These are phyloP conservation scores for Cataglyphis cursor DNA, from an alignment of 2,888 invertebrate species.

Conservation along the genomic window DNA sequence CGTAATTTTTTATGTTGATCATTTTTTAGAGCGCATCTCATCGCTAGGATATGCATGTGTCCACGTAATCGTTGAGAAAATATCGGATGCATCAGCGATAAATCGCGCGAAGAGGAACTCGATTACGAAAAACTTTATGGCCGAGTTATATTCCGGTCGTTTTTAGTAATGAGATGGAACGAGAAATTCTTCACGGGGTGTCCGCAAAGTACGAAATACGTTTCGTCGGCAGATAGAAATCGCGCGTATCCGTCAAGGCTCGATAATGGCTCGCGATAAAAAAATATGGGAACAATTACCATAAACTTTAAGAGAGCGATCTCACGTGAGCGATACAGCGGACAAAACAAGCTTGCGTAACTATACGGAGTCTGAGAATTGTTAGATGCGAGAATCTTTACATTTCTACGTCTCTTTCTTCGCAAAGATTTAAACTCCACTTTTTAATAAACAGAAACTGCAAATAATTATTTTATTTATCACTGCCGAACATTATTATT, in stretches of 20 bases:
- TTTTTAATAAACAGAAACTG: constrained; percentile 18
- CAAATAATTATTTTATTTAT: constrained; percentile 24
- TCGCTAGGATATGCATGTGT: not conserved
- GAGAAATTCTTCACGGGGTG: constrained; percentile 40
- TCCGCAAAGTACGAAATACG: not conserved
- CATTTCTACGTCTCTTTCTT: not conserved
- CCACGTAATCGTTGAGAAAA: constrained; percentile 15
- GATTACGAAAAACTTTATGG: constrained; percentile 45
- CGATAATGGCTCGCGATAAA: constrained; percentile 41
- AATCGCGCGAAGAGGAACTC: constrained; percentile 48
- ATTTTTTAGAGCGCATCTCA: constrained; percentile 11
- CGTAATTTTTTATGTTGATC: constrained; percentile 21
- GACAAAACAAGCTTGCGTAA: constrained; percentile 17
- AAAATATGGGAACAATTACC: constrained; percentile 25
- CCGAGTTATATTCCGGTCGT: constrained; percentile 18
- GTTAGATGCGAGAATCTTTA: constrained; percentile 15
- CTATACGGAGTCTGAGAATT: constrained; percentile 8
- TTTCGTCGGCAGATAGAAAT: constrained; percentile 24
- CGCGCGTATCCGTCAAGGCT: constrained; percentile 13
- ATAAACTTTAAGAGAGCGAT: constrained; percentile 34
- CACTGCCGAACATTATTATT: not conserved
- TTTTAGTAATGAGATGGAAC: constrained; percentile 43
- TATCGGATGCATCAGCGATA: constrained; percentile 34
- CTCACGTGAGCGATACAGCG: constrained; percentile 7
- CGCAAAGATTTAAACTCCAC: not conserved